Percentiles rank a stretch among this genome's conserved stretches.
Evolutionary conservation across 2,113 vertebrate species (phyloP).

Genomic region (Xiphophorus hellerii): DNA sequence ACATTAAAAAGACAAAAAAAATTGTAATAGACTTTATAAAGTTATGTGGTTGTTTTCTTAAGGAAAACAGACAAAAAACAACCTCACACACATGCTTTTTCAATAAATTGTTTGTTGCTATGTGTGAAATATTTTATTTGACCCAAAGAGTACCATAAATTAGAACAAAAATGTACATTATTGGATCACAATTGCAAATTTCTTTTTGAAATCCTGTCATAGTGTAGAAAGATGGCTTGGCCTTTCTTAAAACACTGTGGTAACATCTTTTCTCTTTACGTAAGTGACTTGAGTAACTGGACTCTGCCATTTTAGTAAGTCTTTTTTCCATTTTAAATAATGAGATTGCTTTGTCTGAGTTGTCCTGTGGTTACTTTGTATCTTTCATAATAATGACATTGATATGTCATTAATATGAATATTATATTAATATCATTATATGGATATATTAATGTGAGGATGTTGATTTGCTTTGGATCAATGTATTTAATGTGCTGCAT

Average conservation of each 20-base stretch:
- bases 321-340: background rate
- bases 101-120: too few species aligned
- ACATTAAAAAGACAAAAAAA: background rate
- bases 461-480: background rate
- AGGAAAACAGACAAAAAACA: background rate
- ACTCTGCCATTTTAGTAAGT: background rate
- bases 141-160: too few species aligned
- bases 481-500: background rate
- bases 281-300: background rate
- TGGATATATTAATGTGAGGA: background rate
- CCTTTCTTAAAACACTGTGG: too few species aligned
- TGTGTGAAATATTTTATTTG: too few species aligned
- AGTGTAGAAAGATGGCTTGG: too few species aligned
- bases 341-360: background rate
- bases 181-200: too few species aligned
- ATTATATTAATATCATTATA: too few species aligned
- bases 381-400: slow-evolving; percentile 1
- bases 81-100: background rate
- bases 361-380: background rate
- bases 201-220: too few species aligned
- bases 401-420: too few species aligned
- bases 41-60: background rate
- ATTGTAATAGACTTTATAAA: background rate
- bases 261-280: too few species aligned
- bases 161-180: too few species aligned